Evolutionary conservation across 2,113 vertebrate genomes (phyloP).

Genomic region (Athene noctua): DNA sequence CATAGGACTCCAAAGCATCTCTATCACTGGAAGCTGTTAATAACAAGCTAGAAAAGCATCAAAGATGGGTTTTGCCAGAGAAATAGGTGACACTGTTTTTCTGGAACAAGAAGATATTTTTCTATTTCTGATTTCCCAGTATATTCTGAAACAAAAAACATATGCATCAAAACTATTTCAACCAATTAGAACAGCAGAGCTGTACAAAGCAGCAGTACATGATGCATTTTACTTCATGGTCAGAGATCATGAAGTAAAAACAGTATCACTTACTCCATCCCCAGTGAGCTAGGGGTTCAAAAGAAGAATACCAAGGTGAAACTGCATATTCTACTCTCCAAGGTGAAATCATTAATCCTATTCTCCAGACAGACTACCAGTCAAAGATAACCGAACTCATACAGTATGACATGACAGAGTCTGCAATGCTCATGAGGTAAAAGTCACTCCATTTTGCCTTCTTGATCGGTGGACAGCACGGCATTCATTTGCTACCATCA

Average conservation of each 20-base stretch:
- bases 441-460: not conserved
- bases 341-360: not conserved
- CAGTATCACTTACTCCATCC: not conserved
- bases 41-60: not conserved
- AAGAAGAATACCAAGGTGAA: not conserved
- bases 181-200: not conserved
- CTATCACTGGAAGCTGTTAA: not conserved
- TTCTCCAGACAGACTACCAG: not conserved
- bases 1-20: not conserved
- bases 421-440: not conserved
- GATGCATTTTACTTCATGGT: not conserved
- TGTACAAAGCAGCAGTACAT: not conserved
- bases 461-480: not conserved
- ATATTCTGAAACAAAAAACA: not conserved
- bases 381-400: not conserved
- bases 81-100: not conserved
- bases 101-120: not conserved
- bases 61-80: not conserved
- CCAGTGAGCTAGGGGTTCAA: not conserved
- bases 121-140: not conserved
- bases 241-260: not conserved
- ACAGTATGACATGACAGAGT: not conserved
- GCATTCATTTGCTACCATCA: not conserved
- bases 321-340: not conserved
- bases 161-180: fast-evolving